Evolutionary conservation across 1,140 invertebrate genomes (phyloP), one percentile per base, ranked within the genome.

Genomic region (Nephila pilipes): DNA sequence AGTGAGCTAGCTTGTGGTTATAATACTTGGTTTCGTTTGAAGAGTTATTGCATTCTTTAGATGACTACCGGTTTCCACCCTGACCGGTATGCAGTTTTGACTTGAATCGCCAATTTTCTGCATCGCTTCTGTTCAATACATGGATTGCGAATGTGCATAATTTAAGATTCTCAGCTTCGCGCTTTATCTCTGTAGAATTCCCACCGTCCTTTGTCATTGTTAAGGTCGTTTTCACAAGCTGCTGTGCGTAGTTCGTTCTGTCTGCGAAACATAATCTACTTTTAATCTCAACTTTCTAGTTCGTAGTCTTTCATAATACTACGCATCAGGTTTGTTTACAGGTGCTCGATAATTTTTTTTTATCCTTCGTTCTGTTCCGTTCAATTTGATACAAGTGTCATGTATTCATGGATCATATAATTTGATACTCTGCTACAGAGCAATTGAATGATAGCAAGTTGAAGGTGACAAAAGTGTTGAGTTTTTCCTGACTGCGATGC

Each of bases 271-370:
- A 16, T 36, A 36, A 75, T 75, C 69, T 32, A 16, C 18, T 32
- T 75, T 75, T 75, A 29, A 75, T 75, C 69, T 75, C 25, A 75
- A 32, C 29, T 75, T 75, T 75, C 69, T 16, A 20, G 16, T 36
- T 32, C 75, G 16, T 20, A 10, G 20, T 83, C 54, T 83, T 83
- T 20, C 54, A 20, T n/a, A 46, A 25, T 46, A 38, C 80, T 83
- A 38, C 80, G 80, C 38, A 83, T 83, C 25, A 12, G 20, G 5
- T 46, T 83, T 83, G 80, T 83, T 83, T 83, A 83, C 80, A 83
- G 38, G 80, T 83, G 80, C 46, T 55, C 20, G 38, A 25, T 54
- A 14, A 55, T 38, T 75, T 18, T 75, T 46, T 0, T 46, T 46
- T 46, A 10, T 10, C 46, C 46, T 46, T 46, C 46, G 6, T 46